phyloP scores from a whole-genome alignment of 2,888 invertebrate species.

The Empis stercorea region DNA sequence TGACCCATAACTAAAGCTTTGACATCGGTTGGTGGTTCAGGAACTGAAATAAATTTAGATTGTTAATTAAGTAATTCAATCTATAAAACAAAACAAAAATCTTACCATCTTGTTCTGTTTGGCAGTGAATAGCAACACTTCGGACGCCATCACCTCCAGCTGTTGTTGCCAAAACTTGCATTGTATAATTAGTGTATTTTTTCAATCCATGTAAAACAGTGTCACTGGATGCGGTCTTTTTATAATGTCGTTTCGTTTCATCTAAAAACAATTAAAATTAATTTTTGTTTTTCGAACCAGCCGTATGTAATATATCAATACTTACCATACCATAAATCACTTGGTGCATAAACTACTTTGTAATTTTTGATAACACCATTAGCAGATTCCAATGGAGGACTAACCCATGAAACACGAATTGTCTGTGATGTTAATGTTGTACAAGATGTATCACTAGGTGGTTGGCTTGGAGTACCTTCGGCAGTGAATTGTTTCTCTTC shows the following conservation, averaged over 20 bases:
- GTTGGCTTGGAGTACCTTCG: constrained; percentile 85
- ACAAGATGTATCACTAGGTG: constrained; percentile 84
- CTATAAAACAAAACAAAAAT: not conserved
- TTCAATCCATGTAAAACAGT: constrained; percentile 86
- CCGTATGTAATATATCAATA: constrained; percentile 20
- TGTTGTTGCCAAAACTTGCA: constrained; percentile 90
- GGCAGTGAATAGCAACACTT: constrained; percentile 62
- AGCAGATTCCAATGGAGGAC: constrained; percentile 80
- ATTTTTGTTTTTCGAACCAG: not conserved
- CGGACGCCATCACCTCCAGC: constrained; percentile 91
- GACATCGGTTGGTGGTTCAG: constrained; percentile 84
- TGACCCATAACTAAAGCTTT: constrained; percentile 87
- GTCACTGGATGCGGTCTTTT: constrained; percentile 83
- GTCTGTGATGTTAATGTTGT: constrained; percentile 89
- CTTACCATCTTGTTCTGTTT: constrained; percentile 89
- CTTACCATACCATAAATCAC: constrained; percentile 85
- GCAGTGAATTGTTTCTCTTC: constrained; percentile 86
- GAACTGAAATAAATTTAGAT: constrained; percentile 48
- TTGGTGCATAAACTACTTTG: constrained; percentile 85
- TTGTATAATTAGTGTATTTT: constrained; percentile 93
- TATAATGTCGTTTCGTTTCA: constrained; percentile 80
- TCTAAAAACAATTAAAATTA: constrained; percentile 40
- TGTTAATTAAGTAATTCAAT: no score
- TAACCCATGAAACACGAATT: constrained; percentile 87
- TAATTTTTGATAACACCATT: constrained; percentile 94